Base-by-base conservation (phyloP, 1,140 invertebrate genomes). In the Dreissena rostriformis region DNA sequence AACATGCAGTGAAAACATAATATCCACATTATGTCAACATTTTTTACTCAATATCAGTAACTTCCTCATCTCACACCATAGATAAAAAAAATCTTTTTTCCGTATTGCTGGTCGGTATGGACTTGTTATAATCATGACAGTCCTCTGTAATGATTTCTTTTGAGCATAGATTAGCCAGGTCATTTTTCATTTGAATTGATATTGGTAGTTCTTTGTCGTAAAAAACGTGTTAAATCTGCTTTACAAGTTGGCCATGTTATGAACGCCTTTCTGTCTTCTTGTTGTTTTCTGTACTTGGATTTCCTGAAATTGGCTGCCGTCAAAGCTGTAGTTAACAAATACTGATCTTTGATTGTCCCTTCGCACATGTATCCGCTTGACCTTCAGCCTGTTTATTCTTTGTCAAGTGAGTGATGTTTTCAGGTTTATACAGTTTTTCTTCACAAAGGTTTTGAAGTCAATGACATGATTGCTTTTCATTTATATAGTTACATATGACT, bases 391-490 rank as follows among this genome's bases (percentile, higher is more conserved):
- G 63, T 82, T 82, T 15, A 87, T 29, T 67, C 29, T 72, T 61
- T 70, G 39, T 12, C 79, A 82, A 67, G 14, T 10, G 14, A 63
- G 29, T 7, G 68, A 75, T 52, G 51, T 77, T 71, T 67, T 75
- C 8, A 67, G 53, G 24, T 85, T 86, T 53, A 17, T 52, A 53
- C 76, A 57, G 26, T 51, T n/a, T 28, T 49, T 55, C 26, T 61
- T 68, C n/a, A 65, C 55, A 22, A 87, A 76, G 2, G 10, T 39
- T 66, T 84, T 82, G 15, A 86, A 82, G 57, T 87, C 80, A 14
- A 86, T n/a, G 73, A 86, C 80, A 76, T 85, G 76, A 0, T 29
- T 29, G n/a, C 75, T 61, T 49, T 83, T 82, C 17, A 85, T 66
- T 68, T 67, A 75, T 49, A 83, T 24, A 0, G 75, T 76, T 14